These are phyloP conservation scores for Pachypsylla venusta DNA, from an alignment of 1,140 invertebrate species.

Conservation along the genomic window DNA sequence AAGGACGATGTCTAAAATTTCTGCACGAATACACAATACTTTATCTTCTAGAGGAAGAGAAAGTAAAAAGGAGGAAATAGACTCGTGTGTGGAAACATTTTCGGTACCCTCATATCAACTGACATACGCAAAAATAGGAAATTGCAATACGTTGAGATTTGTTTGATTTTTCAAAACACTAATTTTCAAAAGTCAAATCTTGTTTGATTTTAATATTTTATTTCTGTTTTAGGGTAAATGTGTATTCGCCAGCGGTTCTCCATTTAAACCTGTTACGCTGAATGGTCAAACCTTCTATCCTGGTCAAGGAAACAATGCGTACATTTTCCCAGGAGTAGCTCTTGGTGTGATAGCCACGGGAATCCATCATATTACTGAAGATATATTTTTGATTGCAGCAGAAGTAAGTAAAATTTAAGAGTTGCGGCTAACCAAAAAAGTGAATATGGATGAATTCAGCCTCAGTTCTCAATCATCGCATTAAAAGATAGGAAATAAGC, in stretches of 20 bases:
- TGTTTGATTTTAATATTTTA: constrained; percentile 18
- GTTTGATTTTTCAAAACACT: neutral
- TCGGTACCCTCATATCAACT: no score
- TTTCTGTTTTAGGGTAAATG: constrained; percentile 65
- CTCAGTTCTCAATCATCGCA: no score
- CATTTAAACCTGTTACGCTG: constrained; percentile 65
- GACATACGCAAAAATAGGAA: no score
- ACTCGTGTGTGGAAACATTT: no score
- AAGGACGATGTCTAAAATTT: no score
- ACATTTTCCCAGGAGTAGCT: constrained; percentile 90
- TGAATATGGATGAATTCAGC: no score
- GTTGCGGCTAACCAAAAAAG: no score
- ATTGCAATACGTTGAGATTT: no score
- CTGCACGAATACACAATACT: no score
- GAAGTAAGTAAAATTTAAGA: constrained; percentile 35
- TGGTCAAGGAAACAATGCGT: constrained; percentile 92
- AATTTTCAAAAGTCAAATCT: neutral
- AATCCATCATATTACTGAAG: constrained; percentile 76
- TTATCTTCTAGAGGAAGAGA: no score
- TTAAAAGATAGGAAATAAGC: no score
- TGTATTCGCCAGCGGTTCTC: constrained; percentile 84
- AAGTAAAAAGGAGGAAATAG: no score
- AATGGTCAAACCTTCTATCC: constrained; percentile 67
- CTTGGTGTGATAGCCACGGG: constrained; percentile 75
- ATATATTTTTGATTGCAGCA: constrained; percentile 79